A percentile compares a stretch with the other conserved stretches of the same genome.
Conservation (phyloP, 2,797 vertebrate genomes). For the Cephalopachus bancanus region DNA sequence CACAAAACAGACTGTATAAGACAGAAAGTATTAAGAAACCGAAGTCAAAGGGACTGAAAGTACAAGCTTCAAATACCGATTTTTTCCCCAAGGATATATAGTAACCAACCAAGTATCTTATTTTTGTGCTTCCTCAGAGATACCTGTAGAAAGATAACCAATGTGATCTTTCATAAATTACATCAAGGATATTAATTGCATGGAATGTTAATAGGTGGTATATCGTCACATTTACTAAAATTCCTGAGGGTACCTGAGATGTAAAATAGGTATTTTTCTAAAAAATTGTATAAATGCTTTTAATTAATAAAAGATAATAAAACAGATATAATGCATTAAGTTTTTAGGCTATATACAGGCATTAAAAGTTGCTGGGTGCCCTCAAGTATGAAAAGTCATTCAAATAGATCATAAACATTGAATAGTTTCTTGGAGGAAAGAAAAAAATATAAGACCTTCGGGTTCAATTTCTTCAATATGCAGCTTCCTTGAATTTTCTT, state of each 20-base stretch:
- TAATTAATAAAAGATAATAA: slow-evolving; percentile 22
- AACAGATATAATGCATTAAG: background rate
- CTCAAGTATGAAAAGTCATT: background rate
- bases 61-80: background rate
- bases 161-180: background rate
- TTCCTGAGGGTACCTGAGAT: background rate
- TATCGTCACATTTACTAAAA: background rate
- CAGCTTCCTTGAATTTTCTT: background rate
- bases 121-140: background rate
- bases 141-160: background rate
- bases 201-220: background rate
- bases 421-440: background rate
- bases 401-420: background rate
- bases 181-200: background rate
- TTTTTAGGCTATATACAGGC: background rate
- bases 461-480: background rate
- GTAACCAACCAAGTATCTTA: background rate
- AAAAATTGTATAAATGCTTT: background rate
- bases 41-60: background rate
- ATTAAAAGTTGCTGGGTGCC: background rate
- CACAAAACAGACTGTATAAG: background rate
- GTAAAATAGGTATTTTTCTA: background rate
- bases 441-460: background rate
- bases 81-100: background rate
- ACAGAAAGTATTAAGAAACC: background rate